phyloP scores from a whole-genome alignment of 2,113 vertebrate genomes.

The Hassar affinis region DNA sequence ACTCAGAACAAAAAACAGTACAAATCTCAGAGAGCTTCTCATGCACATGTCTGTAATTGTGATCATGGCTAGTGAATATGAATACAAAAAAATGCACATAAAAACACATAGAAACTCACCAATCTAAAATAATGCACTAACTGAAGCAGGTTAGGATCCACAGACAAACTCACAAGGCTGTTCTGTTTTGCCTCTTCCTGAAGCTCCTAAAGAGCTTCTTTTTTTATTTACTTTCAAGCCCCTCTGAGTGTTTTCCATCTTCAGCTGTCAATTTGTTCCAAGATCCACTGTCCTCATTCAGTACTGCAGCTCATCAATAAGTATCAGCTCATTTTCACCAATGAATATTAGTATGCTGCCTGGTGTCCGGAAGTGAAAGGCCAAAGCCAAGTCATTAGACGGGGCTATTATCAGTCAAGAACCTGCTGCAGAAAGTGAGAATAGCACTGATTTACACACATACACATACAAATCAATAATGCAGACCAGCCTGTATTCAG shows the following conservation, averaged over 20 bases:
- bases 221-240: constrained; percentile 8
- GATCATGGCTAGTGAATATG: background rate
- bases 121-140: background rate
- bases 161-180: background rate
- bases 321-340: constrained; percentile 63
- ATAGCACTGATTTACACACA: constrained; percentile 10
- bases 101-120: background rate
- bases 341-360: constrained; percentile 53
- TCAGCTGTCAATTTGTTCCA: background rate
- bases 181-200: background rate
- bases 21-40: background rate
- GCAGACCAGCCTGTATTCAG: background rate
- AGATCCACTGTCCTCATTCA: background rate
- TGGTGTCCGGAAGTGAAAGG: constrained; percentile 40
- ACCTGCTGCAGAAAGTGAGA: background rate
- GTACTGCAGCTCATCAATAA: constrained; percentile 56
- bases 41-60: background rate
- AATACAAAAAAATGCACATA: background rate
- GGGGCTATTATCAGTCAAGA: constrained; percentile 31
- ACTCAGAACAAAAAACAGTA: background rate
- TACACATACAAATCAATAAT: constrained; percentile 30
- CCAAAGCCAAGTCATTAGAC: constrained; percentile 18
- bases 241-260: background rate
- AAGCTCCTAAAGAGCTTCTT: background rate
- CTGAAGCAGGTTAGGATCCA: background rate